These are phyloP conservation scores for Megalops atlanticus DNA, from an alignment of 2,113 vertebrate genomes.

Conservation along the genomic window DNA sequence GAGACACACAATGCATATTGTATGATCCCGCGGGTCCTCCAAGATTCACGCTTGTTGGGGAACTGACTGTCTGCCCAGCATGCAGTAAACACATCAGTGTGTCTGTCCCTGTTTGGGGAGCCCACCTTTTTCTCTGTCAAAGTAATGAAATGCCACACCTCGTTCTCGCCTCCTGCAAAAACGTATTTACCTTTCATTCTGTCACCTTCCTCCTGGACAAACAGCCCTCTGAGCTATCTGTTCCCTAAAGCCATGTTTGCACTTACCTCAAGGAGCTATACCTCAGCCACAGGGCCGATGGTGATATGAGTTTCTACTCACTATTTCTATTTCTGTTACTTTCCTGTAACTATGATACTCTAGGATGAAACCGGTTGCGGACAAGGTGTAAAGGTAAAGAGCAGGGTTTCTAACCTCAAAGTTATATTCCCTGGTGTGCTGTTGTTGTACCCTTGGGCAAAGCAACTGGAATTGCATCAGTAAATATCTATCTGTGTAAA, in stretches of 20 bases:
- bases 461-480: no score
- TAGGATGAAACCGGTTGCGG: no score
- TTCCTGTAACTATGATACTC: no score
- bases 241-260: neutral
- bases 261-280: neutral
- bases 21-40: constrained; percentile 5
- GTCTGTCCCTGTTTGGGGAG: neutral
- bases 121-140: neutral
- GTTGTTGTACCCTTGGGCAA: no score
- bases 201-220: neutral
- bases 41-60: neutral
- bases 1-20: constrained; percentile 34
- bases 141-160: neutral
- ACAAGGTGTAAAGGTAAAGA: no score
- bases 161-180: neutral
- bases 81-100: neutral
- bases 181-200: neutral
- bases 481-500: no score
- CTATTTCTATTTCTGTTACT: no score
- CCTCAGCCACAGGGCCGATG: neutral
- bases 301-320: no score
- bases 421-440: no score
- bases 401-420: no score
- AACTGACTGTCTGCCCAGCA: neutral
- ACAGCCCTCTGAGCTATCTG: neutral